These are phyloP conservation scores for Indri indri DNA, from an alignment of 2,113 vertebrate species.

Conservation along the genomic window DNA sequence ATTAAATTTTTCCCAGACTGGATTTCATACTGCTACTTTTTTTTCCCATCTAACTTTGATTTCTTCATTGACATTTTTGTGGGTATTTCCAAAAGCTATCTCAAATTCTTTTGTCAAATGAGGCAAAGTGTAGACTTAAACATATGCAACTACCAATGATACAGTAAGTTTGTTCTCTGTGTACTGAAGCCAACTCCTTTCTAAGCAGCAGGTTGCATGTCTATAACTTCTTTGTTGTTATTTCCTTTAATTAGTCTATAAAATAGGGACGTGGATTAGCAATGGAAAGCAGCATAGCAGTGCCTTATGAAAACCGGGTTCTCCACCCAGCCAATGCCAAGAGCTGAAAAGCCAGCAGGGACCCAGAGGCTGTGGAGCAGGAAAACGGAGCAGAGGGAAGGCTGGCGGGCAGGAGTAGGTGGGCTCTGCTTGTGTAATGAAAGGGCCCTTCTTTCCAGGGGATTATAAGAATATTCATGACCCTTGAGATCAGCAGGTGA, in stretches of 20 bases:
- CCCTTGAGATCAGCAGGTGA: slow-evolving; percentile 94
- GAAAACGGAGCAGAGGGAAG: not conserved
- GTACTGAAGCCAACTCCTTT: not conserved
- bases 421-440: slow-evolving; percentile 75
- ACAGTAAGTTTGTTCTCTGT: too few species aligned
- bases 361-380: not conserved
- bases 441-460: slow-evolving; percentile 84
- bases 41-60: not conserved
- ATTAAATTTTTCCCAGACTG: not conserved
- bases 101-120: not conserved
- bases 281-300: not conserved
- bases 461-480: slow-evolving; percentile 97
- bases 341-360: not conserved
- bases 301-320: not conserved
- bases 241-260: not conserved
- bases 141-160: fast-evolving
- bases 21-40: not conserved
- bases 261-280: not conserved
- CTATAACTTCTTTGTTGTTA: not conserved
- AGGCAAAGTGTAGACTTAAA: not conserved
- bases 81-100: not conserved
- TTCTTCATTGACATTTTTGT: not conserved
- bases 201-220: not conserved
- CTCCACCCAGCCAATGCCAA: not conserved
- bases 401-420: not conserved